Percentiles rank a stretch among this genome's conserved stretches.
Conservation (phyloP, 2,113 vertebrate genomes). For the Carassius carassius region DNA sequence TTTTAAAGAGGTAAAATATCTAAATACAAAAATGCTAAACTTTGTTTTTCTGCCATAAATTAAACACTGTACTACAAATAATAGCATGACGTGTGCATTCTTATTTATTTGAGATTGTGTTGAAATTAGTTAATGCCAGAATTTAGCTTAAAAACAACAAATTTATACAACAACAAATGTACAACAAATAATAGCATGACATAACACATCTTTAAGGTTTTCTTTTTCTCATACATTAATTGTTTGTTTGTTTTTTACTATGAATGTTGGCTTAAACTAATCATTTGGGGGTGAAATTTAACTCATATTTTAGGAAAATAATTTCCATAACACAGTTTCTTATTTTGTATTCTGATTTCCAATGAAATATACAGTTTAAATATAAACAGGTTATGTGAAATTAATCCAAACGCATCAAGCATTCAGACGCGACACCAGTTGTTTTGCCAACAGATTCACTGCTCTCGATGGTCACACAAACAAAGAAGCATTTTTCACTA, state of each 20-base stretch:
- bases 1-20: background rate
- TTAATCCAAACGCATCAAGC: background rate
- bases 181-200: background rate
- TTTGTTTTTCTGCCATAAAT: too few species aligned
- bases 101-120: too few species aligned
- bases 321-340: too few species aligned
- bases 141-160: background rate
- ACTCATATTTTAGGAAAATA: background rate
- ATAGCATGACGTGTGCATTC: too few species aligned
- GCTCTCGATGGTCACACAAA: background rate
- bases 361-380: background rate
- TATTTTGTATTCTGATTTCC: too few species aligned
- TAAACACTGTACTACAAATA: too few species aligned
- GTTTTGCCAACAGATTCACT: too few species aligned
- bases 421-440: background rate
- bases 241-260: background rate
- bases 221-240: background rate
- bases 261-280: background rate
- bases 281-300: background rate
- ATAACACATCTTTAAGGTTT: background rate
- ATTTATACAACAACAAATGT: background rate
- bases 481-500: background rate
- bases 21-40: too few species aligned
- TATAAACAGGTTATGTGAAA: background rate
- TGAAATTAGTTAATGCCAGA: too few species aligned